These are phyloP conservation scores for Acanthisitta chloris DNA, from an alignment of 2,113 vertebrate species.

Conservation along the genomic window DNA sequence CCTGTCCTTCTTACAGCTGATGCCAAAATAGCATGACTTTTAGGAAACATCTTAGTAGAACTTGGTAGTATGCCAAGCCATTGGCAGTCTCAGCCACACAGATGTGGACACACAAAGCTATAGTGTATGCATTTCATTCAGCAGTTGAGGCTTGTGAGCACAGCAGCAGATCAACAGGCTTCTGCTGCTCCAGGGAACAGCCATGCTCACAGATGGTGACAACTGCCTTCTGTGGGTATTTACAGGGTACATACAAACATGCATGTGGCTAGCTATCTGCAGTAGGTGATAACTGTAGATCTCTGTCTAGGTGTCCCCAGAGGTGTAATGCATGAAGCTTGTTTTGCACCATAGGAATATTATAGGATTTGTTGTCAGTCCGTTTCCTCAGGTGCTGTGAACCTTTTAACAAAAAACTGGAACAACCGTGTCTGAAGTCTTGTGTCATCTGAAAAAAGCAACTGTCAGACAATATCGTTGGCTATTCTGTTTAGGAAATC, in stretches of 20 bases:
- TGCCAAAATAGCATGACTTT: neutral
- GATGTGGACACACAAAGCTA: neutral
- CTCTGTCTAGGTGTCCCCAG: neutral
- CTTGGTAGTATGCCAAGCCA: neutral
- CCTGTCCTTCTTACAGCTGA: neutral
- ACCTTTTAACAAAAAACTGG: neutral
- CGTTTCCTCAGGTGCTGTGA: neutral
- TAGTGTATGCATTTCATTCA: fast-evolving
- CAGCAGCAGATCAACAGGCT: neutral
- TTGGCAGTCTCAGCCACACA: neutral
- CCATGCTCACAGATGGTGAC: fast-evolving
- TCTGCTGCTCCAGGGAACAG: neutral
- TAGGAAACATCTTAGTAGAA: neutral
- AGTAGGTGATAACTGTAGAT: neutral
- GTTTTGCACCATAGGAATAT: neutral
- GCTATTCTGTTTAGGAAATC: neutral
- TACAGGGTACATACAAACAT: neutral
- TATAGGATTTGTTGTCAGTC: neutral
- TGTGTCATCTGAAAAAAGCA: neutral
- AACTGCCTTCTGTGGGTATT: neutral
- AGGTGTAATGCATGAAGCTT: neutral
- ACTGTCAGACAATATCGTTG: neutral
- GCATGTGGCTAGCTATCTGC: neutral
- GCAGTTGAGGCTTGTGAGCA: neutral
- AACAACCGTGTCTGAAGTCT: neutral